Evolutionary conservation across 2,113 vertebrate genomes (phyloP), one percentile per base, ranked within the genome.

Genomic region (Megaleporinus macrocephalus): DNA sequence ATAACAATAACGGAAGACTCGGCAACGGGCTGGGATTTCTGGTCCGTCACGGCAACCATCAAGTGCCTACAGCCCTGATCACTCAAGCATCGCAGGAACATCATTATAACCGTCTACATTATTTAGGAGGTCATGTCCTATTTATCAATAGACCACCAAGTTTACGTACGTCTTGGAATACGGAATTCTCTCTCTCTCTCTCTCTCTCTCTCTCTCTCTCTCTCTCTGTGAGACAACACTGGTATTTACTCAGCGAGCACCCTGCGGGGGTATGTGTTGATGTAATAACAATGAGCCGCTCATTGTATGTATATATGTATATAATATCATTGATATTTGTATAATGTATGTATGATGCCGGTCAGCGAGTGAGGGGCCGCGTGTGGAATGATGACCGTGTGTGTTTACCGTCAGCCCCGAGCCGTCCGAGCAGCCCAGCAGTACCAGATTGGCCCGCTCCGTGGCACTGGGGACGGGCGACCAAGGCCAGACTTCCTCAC

Each of bases 401-500:
- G 26, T 79, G 57, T 80, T 72, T 66, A 99, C 98, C 96, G 96
- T 95, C 73, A 97, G 89, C 86, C 92, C 95, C 85, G 95, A 94
- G 81, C 90, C 86, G 72, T 92, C 85, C 0, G 90, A 92, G 89
- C 93, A 96, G 89, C 91, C 87, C 78, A 99, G 91, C 0, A 99
- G 91, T 68, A 96, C 91, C 76, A 98, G 85, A 91, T 98, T 98
- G 91, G 94, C 94, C 92, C 93, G 92, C 83, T 97, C 91, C 13
- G 89, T 90, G 69, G 95, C 91, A 82, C 91, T 92, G 86, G 94
- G 91, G 82, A 94, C 84, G 2, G 95, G 96, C 84, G 93, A 92
- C 97, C 97, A 98, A 85, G 96, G 95, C 95, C 96, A 96, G 70
- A 89, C 90, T 86, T 94, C 96, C 59, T 95, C 94, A 55, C 84